Evolutionary conservation across 2,888 invertebrate species (phyloP).

Genomic region (Athalia rosae): DNA sequence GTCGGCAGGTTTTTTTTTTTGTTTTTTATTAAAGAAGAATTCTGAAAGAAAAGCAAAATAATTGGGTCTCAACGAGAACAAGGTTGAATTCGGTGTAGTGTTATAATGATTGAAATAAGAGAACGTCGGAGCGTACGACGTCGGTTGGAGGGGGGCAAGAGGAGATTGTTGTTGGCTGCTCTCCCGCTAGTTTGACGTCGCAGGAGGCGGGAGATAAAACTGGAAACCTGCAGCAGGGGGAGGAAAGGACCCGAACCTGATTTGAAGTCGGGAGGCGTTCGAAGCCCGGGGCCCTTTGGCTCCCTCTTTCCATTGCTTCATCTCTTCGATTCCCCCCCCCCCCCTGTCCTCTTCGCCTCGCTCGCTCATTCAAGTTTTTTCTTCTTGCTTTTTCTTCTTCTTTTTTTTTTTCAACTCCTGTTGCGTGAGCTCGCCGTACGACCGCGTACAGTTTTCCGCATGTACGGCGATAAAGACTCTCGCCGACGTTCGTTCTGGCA

Average conservation of each 20-base stretch:
- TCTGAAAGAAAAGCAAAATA: constrained; percentile 36
- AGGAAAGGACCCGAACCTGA: constrained; percentile 36
- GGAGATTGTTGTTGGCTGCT: background rate
- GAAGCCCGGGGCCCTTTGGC: constrained; percentile 24
- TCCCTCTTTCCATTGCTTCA: constrained; percentile 22
- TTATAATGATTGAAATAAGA: constrained; percentile 40
- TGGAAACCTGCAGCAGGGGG: background rate
- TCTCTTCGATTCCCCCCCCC: background rate
- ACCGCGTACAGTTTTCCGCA: background rate
- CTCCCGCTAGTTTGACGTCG: constrained; percentile 20
- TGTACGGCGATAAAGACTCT: background rate
- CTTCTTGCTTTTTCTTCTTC: too few species aligned
- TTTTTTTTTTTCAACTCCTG: constrained; percentile 1
- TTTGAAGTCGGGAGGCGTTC: constrained; percentile 30
- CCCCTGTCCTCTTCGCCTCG: background rate
- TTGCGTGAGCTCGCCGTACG: constrained; percentile 5
- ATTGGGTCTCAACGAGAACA: constrained; percentile 46
- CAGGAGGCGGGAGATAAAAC: constrained; percentile 12
- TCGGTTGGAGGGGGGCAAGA: background rate
- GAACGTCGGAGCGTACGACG: constrained; percentile 14
- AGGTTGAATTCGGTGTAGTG: constrained; percentile 39
- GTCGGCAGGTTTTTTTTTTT: background rate
- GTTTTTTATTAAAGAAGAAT: constrained; percentile 26
- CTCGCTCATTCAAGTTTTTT: constrained; percentile 23
- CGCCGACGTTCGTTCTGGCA: background rate